Evolutionary conservation across 1,140 invertebrate species (phyloP).

Genomic region (Planococcus citri): DNA sequence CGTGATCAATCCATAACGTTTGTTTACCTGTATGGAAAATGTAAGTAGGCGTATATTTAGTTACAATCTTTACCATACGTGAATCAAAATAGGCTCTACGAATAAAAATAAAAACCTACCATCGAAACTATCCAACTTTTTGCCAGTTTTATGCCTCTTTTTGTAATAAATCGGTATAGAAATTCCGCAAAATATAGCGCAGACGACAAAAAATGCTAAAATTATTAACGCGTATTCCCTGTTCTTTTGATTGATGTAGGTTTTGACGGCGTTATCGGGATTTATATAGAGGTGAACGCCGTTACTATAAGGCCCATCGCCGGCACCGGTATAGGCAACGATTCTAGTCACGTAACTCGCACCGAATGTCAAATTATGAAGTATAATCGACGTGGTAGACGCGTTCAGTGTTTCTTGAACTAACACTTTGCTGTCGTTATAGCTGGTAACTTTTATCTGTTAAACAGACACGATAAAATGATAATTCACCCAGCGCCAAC

Average conservation of each 20-base stretch:
- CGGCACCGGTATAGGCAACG: conserved; percentile 55
- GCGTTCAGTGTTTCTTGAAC: conserved; percentile 59
- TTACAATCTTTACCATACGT: too few relatives aligned
- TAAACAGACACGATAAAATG: conserved; percentile 29
- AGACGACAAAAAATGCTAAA: conserved; percentile 43
- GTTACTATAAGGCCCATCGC: conserved; percentile 52
- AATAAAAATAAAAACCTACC: conserved; percentile 25
- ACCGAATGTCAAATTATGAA: conserved; percentile 56
- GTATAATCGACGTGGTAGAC: conserved; percentile 53
- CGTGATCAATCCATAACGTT: conserved; percentile 59
- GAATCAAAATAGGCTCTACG: too few relatives aligned
- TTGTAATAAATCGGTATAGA: conserved; percentile 44
- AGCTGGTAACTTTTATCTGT: conserved; percentile 39
- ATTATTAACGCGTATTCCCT: conserved; percentile 53
- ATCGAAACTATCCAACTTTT: conserved; percentile 28
- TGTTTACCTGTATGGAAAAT: conserved; percentile 41
- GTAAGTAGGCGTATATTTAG: not conserved
- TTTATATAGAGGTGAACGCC: conserved; percentile 46
- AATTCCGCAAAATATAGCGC: conserved; percentile 50
- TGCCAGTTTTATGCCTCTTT: conserved; percentile 39
- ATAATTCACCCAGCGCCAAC: not conserved
- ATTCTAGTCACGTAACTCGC: conserved; percentile 56
- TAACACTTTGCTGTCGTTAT: conserved; percentile 40
- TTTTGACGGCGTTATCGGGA: conserved; percentile 30
- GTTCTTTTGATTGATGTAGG: conserved; percentile 14